phyloP scores from a whole-genome alignment of 92 coral and sea anemone genomes.

The Actinostola sp. region DNA sequence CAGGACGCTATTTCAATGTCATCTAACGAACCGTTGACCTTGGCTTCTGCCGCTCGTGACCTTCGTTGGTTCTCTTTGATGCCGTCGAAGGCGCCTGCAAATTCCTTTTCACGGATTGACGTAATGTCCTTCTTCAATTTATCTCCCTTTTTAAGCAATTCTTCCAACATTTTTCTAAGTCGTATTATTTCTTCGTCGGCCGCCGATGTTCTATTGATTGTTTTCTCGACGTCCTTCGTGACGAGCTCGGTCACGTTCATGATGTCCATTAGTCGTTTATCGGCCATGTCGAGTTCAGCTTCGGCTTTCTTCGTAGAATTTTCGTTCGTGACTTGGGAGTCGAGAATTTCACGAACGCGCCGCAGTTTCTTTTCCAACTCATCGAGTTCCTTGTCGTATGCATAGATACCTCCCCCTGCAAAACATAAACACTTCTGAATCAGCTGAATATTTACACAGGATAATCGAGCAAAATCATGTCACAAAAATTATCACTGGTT shows the following conservation, averaged over 20 bases:
- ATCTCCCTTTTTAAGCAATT: conserved; percentile 51
- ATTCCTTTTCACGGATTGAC: conserved; percentile 53
- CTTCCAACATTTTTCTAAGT: conserved; percentile 61
- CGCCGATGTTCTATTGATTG: conserved; percentile 40
- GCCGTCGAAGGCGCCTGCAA: conserved; percentile 73
- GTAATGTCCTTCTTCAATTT: conserved; percentile 55
- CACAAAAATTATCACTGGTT: too few species aligned
- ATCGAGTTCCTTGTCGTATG: conserved; percentile 74
- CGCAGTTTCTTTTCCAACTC: conserved; percentile 74
- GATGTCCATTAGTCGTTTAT: conserved; percentile 42
- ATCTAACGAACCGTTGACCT: conserved; percentile 58
- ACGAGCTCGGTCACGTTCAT: conserved; percentile 40
- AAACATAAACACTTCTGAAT: neutral
- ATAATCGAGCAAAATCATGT: too few species aligned
- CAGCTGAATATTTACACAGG: too few species aligned
- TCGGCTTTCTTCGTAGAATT: conserved; percentile 73
- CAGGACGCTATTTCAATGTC: conserved; percentile 40
- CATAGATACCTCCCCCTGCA: conserved; percentile 57
- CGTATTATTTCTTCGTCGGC: conserved; percentile 72
- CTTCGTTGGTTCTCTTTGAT: conserved; percentile 72
- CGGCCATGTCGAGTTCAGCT: conserved; percentile 45
- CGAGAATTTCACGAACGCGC: conserved; percentile 64
- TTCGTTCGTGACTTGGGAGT: conserved; percentile 68
- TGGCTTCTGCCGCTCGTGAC: conserved; percentile 67
- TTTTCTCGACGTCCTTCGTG: conserved; percentile 34